Conservation (phyloP, 2,888 invertebrate genomes). For the Hipparchia semele region DNA sequence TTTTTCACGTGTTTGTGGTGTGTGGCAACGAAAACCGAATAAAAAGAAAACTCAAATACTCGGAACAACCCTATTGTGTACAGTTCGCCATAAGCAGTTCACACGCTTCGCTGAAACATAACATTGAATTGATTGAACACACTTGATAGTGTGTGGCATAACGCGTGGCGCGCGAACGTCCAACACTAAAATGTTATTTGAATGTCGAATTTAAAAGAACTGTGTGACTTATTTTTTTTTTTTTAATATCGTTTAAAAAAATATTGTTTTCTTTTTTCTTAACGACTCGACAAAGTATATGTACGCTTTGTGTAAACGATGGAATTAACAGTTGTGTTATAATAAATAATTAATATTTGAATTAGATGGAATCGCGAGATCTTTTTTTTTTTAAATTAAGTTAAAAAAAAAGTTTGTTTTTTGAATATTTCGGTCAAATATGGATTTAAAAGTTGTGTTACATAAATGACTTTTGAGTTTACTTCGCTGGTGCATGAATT, state of each 20-base stretch:
- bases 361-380: neutral
- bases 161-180: constrained; percentile 13
- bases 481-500: neutral
- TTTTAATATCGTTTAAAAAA: neutral
- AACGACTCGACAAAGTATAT: neutral
- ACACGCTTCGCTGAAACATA: neutral
- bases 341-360: neutral
- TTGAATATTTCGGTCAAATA: neutral
- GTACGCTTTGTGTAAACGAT: neutral
- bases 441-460: neutral
- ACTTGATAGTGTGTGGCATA: neutral
- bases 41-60: neutral
- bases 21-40: too few species aligned
- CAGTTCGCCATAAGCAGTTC: constrained; percentile 12
- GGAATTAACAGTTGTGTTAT: neutral
- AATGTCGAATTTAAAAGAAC: neutral
- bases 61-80: constrained; percentile 17
- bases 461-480: neutral
- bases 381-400: neutral
- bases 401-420: neutral
- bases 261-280: neutral
- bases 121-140: neutral
- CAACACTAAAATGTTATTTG: neutral
- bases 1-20: too few species aligned
- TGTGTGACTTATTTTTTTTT: neutral